Evolutionary conservation across 2,797 vertebrate genomes (phyloP), one percentile per base, ranked within the genome.

Genomic region (Ctenopoma multispine): DNA sequence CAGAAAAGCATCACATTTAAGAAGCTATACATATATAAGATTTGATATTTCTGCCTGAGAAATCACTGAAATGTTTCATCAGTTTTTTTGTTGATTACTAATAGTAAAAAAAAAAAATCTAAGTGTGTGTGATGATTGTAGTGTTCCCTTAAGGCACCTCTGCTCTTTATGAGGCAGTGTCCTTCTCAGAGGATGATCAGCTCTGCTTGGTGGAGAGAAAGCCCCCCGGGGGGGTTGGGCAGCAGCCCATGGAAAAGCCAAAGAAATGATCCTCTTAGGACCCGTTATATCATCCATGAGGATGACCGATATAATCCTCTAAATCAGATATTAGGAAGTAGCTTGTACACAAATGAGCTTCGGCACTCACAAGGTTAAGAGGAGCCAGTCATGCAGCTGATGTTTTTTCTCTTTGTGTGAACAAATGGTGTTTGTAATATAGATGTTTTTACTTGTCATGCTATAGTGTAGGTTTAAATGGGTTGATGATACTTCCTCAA

Each of bases 191-290:
- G 78, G 75, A 75, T 23, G 54, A 87, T 82, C 63, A 34, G 77
- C 63, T 75, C 78, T 72, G 59, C 74, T 69, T 50, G 73, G 74
- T 54, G 68, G 75, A 85, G 56, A 81, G 74, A 88, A 84, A 77
- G 75, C 60, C 83, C 56, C 61, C 61, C 1, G 18, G 27, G 73
- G 73, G 78, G 67, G 81, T 81, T 88, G 79, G 80, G 80, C 82
- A 89, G 77, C 71, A 79, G 84, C 72, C 77, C 64, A 31, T 61
- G 75, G 80, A 88, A 89, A 90, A 85, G 79, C 81, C 81, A 85
- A 82, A 84, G 84, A 80, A 87, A 76, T 90, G 84, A 93, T 93
- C 90, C 89, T 93, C 92, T 92, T 91, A 89, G 71, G 71, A 78
- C 41, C 63, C 14, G 88, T 93, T 92, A 92, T 80, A 90, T 92